A percentile compares a stretch with the other conserved stretches of the same genome.
These are phyloP conservation scores for Molossus molossus DNA, from an alignment of 2,797 vertebrate genomes.

Conservation along the genomic window DNA sequence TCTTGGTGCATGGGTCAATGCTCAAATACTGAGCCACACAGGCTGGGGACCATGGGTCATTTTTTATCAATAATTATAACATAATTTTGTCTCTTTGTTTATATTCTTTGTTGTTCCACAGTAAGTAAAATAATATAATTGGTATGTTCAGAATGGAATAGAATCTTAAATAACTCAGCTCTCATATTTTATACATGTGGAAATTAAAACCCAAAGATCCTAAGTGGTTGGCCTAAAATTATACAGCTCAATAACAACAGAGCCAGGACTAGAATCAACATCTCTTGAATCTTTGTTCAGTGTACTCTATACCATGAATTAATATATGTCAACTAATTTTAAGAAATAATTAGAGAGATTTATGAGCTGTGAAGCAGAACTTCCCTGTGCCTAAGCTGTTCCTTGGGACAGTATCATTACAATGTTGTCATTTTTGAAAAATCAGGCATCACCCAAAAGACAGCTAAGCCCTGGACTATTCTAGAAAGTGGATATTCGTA, in stretches of 20 bases:
- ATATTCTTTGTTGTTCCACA: conserved; percentile 13
- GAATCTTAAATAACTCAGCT: conserved; percentile 37
- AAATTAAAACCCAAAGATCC: background rate
- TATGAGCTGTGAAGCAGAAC: background rate
- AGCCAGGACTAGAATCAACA: background rate
- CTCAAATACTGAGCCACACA: no score
- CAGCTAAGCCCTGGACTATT: background rate
- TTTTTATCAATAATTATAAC: conserved; percentile 66
- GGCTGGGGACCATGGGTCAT: no score
- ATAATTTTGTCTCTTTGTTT: conserved; percentile 31
- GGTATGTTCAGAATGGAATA: conserved; percentile 10
- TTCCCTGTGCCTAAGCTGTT: background rate
- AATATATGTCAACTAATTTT: background rate
- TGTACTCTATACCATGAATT: background rate
- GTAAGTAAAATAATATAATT: background rate
- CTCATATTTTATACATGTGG: background rate
- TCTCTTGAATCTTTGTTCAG: conserved; percentile 7
- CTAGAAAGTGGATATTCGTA: background rate
- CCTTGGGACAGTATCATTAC: background rate
- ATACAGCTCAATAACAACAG: conserved; percentile 3
- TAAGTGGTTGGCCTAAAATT: background rate
- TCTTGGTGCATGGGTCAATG: no score
- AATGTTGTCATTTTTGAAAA: background rate
- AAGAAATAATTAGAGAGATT: conserved; percentile 14
- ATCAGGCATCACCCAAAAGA: background rate